Evolutionary conservation across 2,797 vertebrate genomes (phyloP).

Genomic region (Poeciliopsis presidionis): DNA sequence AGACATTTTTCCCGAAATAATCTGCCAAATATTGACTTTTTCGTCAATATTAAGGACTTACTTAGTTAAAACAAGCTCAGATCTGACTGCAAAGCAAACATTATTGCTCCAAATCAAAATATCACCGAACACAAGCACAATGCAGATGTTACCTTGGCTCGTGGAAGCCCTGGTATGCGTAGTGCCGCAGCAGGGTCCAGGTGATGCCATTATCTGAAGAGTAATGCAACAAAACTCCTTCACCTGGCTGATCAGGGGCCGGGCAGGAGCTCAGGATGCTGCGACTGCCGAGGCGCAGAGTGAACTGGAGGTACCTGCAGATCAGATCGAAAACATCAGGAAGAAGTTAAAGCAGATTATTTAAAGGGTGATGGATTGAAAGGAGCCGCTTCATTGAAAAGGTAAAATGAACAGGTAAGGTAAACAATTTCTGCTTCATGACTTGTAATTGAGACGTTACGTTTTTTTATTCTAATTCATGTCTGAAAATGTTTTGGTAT

Average conservation of each 20-base stretch:
- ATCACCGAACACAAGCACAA: not conserved
- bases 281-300: slow-evolving; percentile 92
- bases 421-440: not conserved
- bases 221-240: slow-evolving; percentile 95
- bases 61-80: too few species aligned
- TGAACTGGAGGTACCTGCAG: slow-evolving; percentile 95
- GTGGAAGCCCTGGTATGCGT: slow-evolving; percentile 94
- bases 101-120: not conserved
- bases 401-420: not conserved
- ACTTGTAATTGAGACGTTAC: not conserved
- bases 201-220: slow-evolving; percentile 97
- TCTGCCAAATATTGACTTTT: too few species aligned
- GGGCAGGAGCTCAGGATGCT: slow-evolving; percentile 95
- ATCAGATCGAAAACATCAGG: not conserved
- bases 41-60: too few species aligned
- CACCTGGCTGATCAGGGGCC: slow-evolving; percentile 94
- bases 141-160: slow-evolving; percentile 88
- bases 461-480: not conserved
- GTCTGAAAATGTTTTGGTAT: not conserved
- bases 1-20: too few species aligned
- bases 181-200: slow-evolving; percentile 97
- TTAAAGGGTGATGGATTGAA: slow-evolving; percentile 18
- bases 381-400: slow-evolving; percentile 10
- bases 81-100: not conserved
- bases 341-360: not conserved